phyloP scores from a whole-genome alignment of 2,888 invertebrate genomes.

The Ephialtes manifestator region DNA sequence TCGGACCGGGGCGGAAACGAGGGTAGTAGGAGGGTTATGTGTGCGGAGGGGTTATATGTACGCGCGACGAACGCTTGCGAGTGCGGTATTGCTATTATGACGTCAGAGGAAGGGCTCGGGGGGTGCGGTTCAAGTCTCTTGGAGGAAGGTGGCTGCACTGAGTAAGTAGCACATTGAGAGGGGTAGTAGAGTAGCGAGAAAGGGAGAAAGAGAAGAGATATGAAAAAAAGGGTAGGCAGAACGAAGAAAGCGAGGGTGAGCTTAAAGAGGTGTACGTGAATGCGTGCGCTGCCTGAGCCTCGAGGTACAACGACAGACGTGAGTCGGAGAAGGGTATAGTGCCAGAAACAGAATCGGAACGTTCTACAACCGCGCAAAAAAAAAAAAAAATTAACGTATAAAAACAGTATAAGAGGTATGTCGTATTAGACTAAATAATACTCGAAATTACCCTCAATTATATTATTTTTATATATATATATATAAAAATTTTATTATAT shows the following conservation, averaged over 20 bases:
- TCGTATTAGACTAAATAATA: too few relatives aligned
- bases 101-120: constrained; percentile 73
- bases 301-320: constrained; percentile 19
- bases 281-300: constrained; percentile 2
- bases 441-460: too few relatives aligned
- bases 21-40: neutral
- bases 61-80: constrained; percentile 15
- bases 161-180: constrained; percentile 28
- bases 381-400: too few relatives aligned
- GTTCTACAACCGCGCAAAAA: too few relatives aligned
- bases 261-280: constrained; percentile 2
- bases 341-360: constrained; percentile 64
- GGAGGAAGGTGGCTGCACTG: constrained; percentile 55
- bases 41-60: neutral
- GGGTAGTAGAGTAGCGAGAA: constrained; percentile 46
- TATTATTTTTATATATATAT: too few relatives aligned
- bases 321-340: constrained; percentile 16
- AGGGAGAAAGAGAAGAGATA: constrained; percentile 59
- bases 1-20: neutral
- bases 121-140: constrained; percentile 51
- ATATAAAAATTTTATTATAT: too few relatives aligned
- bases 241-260: neutral
- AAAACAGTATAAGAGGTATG: too few relatives aligned
- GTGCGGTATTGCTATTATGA: constrained; percentile 76
- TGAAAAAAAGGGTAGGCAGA: constrained; percentile 40